A percentile compares a stretch with the other conserved stretches of the same genome.
These are phyloP conservation scores for Chloroclysta siterata DNA, from an alignment of 2,888 invertebrate species.

Conservation along the genomic window DNA sequence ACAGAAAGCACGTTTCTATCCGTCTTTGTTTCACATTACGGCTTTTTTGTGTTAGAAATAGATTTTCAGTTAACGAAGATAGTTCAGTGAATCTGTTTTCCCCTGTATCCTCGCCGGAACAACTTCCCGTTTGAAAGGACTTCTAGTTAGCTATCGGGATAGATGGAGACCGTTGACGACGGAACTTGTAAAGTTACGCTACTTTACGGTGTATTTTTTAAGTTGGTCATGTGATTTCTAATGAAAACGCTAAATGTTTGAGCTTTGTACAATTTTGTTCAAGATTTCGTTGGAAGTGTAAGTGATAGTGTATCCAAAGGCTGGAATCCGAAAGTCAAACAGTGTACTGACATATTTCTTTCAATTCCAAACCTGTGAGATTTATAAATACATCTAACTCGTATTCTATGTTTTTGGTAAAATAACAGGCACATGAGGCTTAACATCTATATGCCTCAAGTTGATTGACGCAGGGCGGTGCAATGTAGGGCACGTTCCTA, in stretches of 20 bases:
- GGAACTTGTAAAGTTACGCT: not conserved
- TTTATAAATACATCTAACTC: no score
- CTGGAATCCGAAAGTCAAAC: no score
- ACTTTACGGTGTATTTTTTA: slow-evolving; percentile 1
- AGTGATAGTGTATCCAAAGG: not conserved
- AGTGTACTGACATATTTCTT: no score
- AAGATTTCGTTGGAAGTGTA: not conserved
- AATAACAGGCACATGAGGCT: no score
- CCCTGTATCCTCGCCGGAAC: slow-evolving; percentile 15
- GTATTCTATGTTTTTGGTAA: no score
- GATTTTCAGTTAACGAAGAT: not conserved
- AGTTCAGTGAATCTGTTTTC: not conserved
- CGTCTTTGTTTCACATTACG: not conserved
- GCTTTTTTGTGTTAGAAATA: not conserved
- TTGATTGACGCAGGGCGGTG: no score
- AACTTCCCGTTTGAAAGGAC: slow-evolving; percentile 23
- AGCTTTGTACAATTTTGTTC: no score
- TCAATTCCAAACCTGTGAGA: no score
- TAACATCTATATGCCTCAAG: no score
- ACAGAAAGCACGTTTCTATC: not conserved
- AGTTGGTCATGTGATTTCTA: no score
- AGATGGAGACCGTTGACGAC: not conserved
- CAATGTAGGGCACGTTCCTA: no score
- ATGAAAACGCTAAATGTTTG: no score
- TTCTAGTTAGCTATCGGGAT: slow-evolving; percentile 19